These are phyloP conservation scores for Cheilosia grossa DNA, from an alignment of 2,888 invertebrate genomes.

Conservation along the genomic window DNA sequence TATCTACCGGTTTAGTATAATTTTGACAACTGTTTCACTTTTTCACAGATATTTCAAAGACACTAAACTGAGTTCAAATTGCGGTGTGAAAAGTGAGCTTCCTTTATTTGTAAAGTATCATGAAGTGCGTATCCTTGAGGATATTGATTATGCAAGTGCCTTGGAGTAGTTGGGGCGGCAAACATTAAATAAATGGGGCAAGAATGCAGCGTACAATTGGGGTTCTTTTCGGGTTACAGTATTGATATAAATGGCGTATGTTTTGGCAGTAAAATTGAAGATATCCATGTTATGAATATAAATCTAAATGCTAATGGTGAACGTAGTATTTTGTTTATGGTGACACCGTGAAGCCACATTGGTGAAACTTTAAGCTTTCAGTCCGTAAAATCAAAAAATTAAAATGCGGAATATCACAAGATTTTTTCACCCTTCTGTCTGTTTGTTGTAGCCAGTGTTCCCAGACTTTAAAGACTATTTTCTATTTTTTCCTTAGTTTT, in stretches of 20 bases:
- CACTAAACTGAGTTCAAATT: not conserved
- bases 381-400: too few relatives aligned
- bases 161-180: constrained; percentile 7
- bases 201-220: not conserved
- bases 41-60: not conserved
- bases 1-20: not conserved
- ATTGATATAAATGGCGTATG: not conserved
- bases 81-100: not conserved
- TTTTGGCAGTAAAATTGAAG: not conserved
- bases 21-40: constrained; percentile 16
- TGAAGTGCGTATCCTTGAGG: constrained; percentile 59
- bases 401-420: too few relatives aligned
- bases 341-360: too few relatives aligned
- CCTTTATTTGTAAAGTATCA: not conserved
- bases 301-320: not conserved
- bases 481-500: too few relatives aligned
- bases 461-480: too few relatives aligned
- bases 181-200: constrained; percentile 33
- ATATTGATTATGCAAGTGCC: constrained; percentile 67
- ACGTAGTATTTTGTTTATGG: not conserved
- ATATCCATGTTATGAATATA: not conserved
- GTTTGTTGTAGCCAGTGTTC: too few relatives aligned
- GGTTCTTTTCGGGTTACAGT: not conserved
- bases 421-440: too few relatives aligned
- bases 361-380: too few relatives aligned